Base-by-base conservation (phyloP, 2,888 invertebrate species). In the Eupeodes latifasciatus region DNA sequence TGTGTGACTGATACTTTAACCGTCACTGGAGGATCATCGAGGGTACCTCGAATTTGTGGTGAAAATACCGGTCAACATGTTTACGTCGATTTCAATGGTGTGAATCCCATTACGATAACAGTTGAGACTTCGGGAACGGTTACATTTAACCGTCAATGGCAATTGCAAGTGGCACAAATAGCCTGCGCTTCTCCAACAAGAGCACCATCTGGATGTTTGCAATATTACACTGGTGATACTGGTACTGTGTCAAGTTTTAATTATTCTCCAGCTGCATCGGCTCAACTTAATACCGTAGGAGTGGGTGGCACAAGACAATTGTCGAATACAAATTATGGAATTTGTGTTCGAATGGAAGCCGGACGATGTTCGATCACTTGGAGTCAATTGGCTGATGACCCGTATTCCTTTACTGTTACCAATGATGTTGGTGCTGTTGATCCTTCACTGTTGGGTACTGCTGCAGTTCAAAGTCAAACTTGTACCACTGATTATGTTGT, bases 31-130 rank as follows among this genome's bases (percentile, higher is more conserved):
- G 96, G 96, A 0, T 95, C 96, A 79, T 96, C 96, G 0, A 92
- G 94, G 7, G 95, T 96, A 5, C 97, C 96, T 0, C 92, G 94
- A 1, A 95, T 98, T 83, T 98, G 98, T 92, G 98, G 98, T 0
- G 96, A 96, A 92, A 96, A 97, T 92, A 95, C 96, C 1, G 97
- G 97, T 0, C 96, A 97, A 92, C 96, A 96, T 90, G 94, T 97
- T 40, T 97, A 96, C 91, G 95, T 97, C 1, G 96, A 96, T 91
- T 97, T 97, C 91, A 95, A 96, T 90, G 95, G 95, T 0, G 95
- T 95, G 34, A 94, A 94, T 27, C 95, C 96, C 0, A 96, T 97
- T 55, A 95, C 95, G 5, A 95, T 97, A 64, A 94, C 95, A 0
- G 94, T 97, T 16, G 95, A 96, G 12, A 96, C 96, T 0, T 95